A percentile compares a stretch with the other conserved stretches of the same genome.
Conservation (phyloP, 2,888 invertebrate genomes). For the Cantharis nigra region DNA sequence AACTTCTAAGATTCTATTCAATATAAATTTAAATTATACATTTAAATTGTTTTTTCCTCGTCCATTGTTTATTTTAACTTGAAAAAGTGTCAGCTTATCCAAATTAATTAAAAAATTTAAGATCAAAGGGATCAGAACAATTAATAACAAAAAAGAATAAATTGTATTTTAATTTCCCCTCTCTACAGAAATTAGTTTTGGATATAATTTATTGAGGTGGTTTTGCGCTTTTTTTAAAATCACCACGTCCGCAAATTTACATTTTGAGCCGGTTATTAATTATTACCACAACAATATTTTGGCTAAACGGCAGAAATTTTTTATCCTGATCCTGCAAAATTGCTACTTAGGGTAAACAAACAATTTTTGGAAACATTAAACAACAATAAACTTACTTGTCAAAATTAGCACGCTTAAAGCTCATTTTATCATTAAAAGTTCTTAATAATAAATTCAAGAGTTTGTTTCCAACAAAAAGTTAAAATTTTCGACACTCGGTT, state of each 20-base stretch:
- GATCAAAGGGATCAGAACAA: neutral
- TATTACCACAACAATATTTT: neutral
- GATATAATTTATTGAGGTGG: neutral
- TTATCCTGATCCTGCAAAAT: neutral
- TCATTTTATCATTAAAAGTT: neutral
- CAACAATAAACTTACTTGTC: slow-evolving; percentile 1
- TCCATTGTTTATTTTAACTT: neutral
- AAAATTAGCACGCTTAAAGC: neutral
- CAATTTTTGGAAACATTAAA: neutral
- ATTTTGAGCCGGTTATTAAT: neutral
- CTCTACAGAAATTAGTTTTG: neutral
- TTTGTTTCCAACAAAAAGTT: neutral
- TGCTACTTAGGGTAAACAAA: neutral
- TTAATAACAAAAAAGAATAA: neutral
- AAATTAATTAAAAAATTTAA: neutral
- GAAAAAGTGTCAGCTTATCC: neutral
- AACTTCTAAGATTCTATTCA: slow-evolving; percentile 6
- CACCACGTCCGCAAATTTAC: neutral
- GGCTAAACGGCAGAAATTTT: neutral
- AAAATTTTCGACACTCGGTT: neutral
- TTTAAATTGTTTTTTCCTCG: neutral
- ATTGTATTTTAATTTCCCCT: neutral
- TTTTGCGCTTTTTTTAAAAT: neutral
- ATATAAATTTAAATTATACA: slow-evolving; percentile 14
- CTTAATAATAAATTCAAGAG: neutral